A percentile compares a stretch with the other conserved stretches of the same genome.
Evolutionary conservation across 2,113 vertebrate species (phyloP).

Genomic region (Tor tambroides): DNA sequence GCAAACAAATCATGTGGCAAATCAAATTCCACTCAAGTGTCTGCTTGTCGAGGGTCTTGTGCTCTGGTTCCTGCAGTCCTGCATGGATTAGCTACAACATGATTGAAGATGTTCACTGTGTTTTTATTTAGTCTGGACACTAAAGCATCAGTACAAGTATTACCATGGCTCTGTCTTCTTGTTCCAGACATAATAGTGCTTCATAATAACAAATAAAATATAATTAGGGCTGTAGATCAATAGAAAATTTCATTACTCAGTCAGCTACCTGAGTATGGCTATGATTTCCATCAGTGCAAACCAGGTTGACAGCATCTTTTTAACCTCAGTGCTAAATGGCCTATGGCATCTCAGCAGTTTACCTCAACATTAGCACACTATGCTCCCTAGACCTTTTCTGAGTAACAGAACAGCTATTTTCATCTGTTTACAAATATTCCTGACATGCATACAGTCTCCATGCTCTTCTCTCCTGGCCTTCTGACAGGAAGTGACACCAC

Average conservation of each 20-base stretch:
- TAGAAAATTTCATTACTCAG: conserved; percentile 20
- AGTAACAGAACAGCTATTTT: not conserved
- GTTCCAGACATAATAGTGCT: not conserved
- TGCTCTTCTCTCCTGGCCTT: conserved; percentile 37
- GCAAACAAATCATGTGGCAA: conserved; percentile 26
- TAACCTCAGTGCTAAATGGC: conserved; percentile 5
- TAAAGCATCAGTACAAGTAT: not conserved
- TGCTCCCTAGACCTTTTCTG: not conserved
- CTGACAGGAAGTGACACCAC: conserved; percentile 53
- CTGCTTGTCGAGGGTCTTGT: conserved; percentile 13
- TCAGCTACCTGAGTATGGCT: conserved; percentile 14
- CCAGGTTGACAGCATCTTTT: not conserved
- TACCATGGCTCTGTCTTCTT: not conserved
- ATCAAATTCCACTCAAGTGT: conserved; percentile 27
- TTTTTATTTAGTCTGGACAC: not conserved
- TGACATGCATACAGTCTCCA: not conserved
- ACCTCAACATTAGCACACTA: not conserved
- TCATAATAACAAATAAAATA: not conserved
- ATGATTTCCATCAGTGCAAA: not conserved
- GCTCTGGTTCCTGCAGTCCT: not conserved
- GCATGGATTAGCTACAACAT: not conserved
- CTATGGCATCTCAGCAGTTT: conserved; percentile 8
- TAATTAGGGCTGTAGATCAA: not conserved
- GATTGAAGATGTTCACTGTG: not conserved
- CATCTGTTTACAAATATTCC: not conserved